Evolutionary conservation across 2,797 vertebrate species (phyloP).

Genomic region (Sparus aurata): DNA sequence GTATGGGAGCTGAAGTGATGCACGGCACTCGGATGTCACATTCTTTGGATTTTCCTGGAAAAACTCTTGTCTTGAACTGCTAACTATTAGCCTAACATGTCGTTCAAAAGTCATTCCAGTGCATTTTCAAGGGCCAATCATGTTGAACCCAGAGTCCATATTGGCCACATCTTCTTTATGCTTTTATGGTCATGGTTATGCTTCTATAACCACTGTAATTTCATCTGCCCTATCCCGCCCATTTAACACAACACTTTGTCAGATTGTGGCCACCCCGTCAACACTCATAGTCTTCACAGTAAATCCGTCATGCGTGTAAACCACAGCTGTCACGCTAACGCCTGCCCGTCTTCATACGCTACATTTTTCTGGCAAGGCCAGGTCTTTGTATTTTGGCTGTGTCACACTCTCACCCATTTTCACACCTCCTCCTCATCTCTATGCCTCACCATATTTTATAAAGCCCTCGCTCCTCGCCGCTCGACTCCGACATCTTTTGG

Average conservation of each 20-base stretch:
- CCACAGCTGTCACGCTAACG: slow-evolving; percentile 52
- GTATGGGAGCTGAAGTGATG: too few species aligned
- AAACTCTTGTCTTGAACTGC: slow-evolving; percentile 1
- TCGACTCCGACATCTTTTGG: slow-evolving; percentile 30
- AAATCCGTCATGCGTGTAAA: slow-evolving; percentile 64
- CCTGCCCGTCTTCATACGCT: slow-evolving; percentile 42
- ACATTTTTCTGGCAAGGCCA: slow-evolving; percentile 40
- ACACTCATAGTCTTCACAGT: slow-evolving; percentile 41
- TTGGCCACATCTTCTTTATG: slow-evolving; percentile 26
- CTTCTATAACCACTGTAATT: slow-evolving; percentile 33
- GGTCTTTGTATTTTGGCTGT: slow-evolving; percentile 49
- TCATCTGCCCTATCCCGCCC: slow-evolving; percentile 31
- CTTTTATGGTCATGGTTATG: slow-evolving; percentile 13
- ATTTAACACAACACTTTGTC: slow-evolving; percentile 52
- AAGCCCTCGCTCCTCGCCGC: slow-evolving; percentile 26
- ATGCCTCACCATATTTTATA: slow-evolving; percentile 60
- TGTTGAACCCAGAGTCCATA: slow-evolving; percentile 9
- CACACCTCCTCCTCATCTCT: slow-evolving; percentile 58
- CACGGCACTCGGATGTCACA: too few species aligned
- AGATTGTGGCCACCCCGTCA: slow-evolving; percentile 29
- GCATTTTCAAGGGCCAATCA: slow-evolving; percentile 12
- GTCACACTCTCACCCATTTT: slow-evolving; percentile 47
- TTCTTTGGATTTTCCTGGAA: too few species aligned
- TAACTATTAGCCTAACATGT: too few species aligned
- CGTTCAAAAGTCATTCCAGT: background rate